phyloP scores from a whole-genome alignment of 2,113 vertebrate genomes.

The Tursiops truncatus region DNA sequence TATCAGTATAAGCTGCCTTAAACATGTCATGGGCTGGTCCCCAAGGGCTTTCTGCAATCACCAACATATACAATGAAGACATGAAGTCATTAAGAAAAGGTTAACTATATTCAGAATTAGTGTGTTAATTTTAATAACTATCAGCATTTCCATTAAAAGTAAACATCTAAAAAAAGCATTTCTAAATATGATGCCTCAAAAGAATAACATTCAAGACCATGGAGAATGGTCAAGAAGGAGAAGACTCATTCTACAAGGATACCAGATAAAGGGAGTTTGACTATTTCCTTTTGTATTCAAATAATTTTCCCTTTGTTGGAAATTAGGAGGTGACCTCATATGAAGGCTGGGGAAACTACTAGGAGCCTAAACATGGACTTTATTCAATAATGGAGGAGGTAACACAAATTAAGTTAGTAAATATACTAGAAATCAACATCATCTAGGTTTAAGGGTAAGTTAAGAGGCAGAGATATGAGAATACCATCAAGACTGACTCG shows the following conservation, averaged over 20 bases:
- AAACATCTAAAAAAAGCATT: background rate
- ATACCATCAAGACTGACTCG: background rate
- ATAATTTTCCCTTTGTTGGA: background rate
- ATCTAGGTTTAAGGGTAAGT: background rate
- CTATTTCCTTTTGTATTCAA: background rate
- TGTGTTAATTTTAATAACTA: background rate
- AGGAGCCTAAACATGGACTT: background rate
- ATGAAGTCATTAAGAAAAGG: background rate
- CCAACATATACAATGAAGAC: background rate
- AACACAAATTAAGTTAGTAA: background rate
- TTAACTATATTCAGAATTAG: background rate
- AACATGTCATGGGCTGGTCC: background rate
- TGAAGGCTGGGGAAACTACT: background rate
- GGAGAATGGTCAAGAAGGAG: background rate
- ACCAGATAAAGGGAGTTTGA: background rate
- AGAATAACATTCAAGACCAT: background rate
- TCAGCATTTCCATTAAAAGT: background rate
- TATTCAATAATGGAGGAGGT: background rate
- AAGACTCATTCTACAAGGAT: background rate
- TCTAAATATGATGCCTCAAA: background rate
- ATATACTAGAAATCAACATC: background rate
- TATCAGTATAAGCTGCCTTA: background rate
- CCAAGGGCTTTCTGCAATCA: background rate
- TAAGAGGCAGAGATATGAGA: conserved; percentile 11
- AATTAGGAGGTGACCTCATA: background rate